Conservation (phyloP, 2,888 invertebrate species). For the Rhagonycha fulva region DNA sequence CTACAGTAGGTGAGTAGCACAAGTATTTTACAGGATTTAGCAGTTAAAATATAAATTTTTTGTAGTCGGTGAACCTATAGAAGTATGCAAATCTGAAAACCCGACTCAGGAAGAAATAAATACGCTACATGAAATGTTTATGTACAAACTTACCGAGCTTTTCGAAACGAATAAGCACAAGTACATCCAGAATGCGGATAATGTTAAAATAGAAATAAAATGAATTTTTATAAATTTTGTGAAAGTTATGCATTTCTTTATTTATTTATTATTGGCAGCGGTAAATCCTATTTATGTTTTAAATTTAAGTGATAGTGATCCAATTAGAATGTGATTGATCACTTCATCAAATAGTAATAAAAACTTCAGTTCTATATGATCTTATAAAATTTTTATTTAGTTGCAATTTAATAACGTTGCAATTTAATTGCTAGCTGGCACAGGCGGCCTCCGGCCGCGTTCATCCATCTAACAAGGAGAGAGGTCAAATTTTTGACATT, state of each 20-base stretch:
- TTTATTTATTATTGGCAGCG: not conserved
- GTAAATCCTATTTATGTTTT: not conserved
- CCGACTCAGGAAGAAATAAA: slow-evolving; percentile 79
- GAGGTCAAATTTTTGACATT: too few species aligned
- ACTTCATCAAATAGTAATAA: not conserved
- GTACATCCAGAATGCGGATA: slow-evolving; percentile 67
- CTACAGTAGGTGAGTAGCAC: slow-evolving; percentile 78
- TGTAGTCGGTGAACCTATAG: slow-evolving; percentile 86
- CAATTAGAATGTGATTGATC: not conserved
- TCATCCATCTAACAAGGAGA: too few species aligned
- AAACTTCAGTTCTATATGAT: not conserved
- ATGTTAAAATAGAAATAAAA: slow-evolving; percentile 35
- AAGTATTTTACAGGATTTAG: not conserved
- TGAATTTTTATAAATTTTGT: not conserved
- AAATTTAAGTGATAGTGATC: not conserved
- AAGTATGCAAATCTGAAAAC: slow-evolving; percentile 70
- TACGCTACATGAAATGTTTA: slow-evolving; percentile 76
- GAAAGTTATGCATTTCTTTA: not conserved
- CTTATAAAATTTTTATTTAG: not conserved
- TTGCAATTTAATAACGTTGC: not conserved
- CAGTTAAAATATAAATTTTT: slow-evolving; percentile 8
- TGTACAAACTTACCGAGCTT: slow-evolving; percentile 66
- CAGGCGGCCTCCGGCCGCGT: too few species aligned
- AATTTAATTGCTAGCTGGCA: too few species aligned
- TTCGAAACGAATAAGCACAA: slow-evolving; percentile 86